These are phyloP conservation scores for Noctua pronuba DNA, from an alignment of 2,888 invertebrate species.

Conservation along the genomic window DNA sequence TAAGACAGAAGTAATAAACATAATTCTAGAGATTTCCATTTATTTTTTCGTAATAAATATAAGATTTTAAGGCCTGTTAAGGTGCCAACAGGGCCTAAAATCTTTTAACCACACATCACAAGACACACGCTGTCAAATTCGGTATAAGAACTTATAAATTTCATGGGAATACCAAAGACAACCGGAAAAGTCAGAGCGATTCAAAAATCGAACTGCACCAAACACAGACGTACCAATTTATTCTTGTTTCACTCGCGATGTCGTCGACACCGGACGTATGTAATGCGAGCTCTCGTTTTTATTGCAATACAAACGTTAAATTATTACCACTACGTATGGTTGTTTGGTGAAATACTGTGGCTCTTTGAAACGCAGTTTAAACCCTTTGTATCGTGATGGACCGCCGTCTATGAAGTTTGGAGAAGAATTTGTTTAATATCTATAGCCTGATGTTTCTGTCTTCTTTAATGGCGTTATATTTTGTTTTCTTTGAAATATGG, in stretches of 20 bases:
- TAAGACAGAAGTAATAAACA: not conserved
- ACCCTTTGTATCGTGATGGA: conserved; percentile 50
- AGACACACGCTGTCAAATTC: not conserved
- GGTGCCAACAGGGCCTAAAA: not conserved
- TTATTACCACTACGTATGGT: conserved; percentile 37
- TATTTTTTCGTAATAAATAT: not conserved
- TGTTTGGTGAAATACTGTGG: conserved; percentile 38
- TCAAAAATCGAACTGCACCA: conserved; percentile 38
- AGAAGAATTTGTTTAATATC: conserved; percentile 35
- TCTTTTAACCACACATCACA: not conserved
- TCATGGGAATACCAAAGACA: conserved; percentile 8
- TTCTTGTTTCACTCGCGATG: conserved; percentile 37
- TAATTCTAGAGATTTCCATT: not conserved
- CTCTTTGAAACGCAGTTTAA: conserved; percentile 43
- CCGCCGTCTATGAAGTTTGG: conserved; percentile 48
- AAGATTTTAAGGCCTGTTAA: no score
- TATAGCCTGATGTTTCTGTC: not conserved
- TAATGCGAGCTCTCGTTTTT: conserved; percentile 37
- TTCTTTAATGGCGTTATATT: conserved; percentile 1
- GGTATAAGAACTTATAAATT: not conserved
- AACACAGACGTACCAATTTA: conserved; percentile 16
- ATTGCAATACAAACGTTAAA: conserved; percentile 48
- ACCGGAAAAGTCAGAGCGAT: not conserved
- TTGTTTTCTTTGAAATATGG: conserved; percentile 1
- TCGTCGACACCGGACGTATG: conserved; percentile 60